phyloP scores from a whole-genome alignment of 2,888 invertebrate species.

The Anarsia innoxiella region DNA sequence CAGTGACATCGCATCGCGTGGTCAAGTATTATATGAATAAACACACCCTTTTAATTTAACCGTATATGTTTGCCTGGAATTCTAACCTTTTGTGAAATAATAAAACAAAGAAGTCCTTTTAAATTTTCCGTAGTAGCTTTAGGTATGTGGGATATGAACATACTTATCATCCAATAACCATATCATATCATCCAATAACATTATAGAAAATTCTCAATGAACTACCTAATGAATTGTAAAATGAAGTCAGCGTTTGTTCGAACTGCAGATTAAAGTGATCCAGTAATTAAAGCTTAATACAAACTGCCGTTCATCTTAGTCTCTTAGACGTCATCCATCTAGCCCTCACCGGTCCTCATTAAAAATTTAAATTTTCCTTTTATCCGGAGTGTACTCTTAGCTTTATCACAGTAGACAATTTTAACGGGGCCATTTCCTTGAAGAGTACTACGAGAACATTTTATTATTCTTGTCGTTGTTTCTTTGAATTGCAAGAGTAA shows the following conservation, averaged over 20 bases:
- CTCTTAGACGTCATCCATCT: neutral
- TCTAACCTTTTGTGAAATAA: too few species aligned
- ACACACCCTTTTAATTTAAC: constrained; percentile 17
- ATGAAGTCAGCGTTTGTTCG: too few species aligned
- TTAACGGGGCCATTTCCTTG: constrained; percentile 6
- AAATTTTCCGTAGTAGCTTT: too few species aligned
- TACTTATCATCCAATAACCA: too few species aligned
- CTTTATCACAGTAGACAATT: constrained; percentile 7
- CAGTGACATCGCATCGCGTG: constrained; percentile 17
- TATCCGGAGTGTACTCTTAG: neutral
- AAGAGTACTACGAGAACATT: constrained; percentile 8
- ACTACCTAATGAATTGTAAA: too few species aligned
- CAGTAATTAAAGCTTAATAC: neutral
- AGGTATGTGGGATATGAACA: too few species aligned
- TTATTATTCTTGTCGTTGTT: constrained; percentile 10
- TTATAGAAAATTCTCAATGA: too few species aligned
- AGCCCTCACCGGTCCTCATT: neutral
- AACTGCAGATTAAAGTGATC: neutral
- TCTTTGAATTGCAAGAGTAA: constrained; percentile 9
- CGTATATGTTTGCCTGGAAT: too few species aligned
- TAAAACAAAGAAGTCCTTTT: too few species aligned
- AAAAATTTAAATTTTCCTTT: constrained; percentile 4
- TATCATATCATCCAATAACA: too few species aligned
- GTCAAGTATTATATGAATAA: constrained; percentile 14
- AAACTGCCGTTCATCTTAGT: constrained; percentile 1